A percentile compares a stretch with the other conserved stretches of the same genome.
phyloP scores from a whole-genome alignment of 1,140 invertebrate genomes.

The Drosophila triauraria region DNA sequence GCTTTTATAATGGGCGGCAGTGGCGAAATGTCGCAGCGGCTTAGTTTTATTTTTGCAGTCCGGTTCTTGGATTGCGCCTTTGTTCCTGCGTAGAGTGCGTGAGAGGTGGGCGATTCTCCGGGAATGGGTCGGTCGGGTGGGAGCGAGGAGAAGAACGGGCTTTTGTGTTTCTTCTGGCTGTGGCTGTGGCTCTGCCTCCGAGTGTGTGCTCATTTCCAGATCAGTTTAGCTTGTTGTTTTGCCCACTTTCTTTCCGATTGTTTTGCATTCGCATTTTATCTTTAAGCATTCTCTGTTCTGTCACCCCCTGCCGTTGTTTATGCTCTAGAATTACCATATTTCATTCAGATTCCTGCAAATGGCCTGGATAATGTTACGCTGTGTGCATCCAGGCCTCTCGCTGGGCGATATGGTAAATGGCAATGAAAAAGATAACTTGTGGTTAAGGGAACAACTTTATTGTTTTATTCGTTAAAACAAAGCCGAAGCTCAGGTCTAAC shows the following conservation, averaged over 20 bases:
- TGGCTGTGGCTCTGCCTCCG: background rate
- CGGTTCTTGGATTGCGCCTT: conserved; percentile 77
- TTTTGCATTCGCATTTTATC: conserved; percentile 53
- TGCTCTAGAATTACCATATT: conserved; percentile 67
- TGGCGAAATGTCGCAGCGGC: conserved; percentile 16
- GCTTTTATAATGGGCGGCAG: conserved; percentile 74
- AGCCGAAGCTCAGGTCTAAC: conserved; percentile 14
- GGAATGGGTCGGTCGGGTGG: conserved; percentile 15
- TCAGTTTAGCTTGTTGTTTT: conserved; percentile 47
- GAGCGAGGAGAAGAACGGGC: conserved; percentile 5
- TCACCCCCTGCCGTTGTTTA: conserved; percentile 60
- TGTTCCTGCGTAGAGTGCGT: conserved; percentile 81
- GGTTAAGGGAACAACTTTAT: conserved; percentile 45
- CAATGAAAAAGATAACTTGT: conserved; percentile 46
- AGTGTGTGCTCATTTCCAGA: conserved; percentile 72
- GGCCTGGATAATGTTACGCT: conserved; percentile 32
- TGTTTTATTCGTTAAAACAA: conserved; percentile 8
- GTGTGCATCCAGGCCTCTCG: conserved; percentile 34
- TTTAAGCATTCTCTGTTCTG: conserved; percentile 3
- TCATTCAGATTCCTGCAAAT: conserved; percentile 41
- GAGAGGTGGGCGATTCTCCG: conserved; percentile 51
- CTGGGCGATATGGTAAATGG: conserved; percentile 23
- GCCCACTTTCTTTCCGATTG: conserved; percentile 76
- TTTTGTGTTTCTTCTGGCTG: conserved; percentile 47
- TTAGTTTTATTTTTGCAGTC: conserved; percentile 53